Base-by-base conservation (phyloP, 2,888 invertebrate species). In the Synanthedon andrenaeformis region DNA sequence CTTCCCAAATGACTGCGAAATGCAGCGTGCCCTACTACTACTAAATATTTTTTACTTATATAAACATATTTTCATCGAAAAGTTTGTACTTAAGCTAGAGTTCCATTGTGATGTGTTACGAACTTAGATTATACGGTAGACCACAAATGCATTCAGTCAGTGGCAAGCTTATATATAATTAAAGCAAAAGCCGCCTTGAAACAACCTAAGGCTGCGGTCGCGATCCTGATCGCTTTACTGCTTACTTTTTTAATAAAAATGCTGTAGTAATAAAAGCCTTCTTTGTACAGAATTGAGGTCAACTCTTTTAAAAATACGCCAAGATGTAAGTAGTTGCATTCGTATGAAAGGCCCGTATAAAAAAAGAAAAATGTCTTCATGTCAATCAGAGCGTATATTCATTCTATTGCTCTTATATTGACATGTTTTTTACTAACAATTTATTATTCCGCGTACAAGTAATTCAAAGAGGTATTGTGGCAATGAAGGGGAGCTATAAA, bases 21-120 rank as follows among this genome's bases (percentile, higher is more conserved):
- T 5, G 17, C 17, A 17, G 17, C 17, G 17, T 17, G 17, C 17
- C 17, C 17, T 17, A 23, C 5, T 5, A 4, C 23, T 23, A 23
- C 23, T 23, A 23, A n/a, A 23, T 1, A 4, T 23, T 23, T 23
- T 23, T 23, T 10, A 35, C 35, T 10, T 35, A 8, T 8, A 35
- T 23, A 23, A 23, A 35, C 35, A 10, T 6, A 2, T 35, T 6
- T 35, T 35, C 35, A 35, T 35, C 2, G 64, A 71, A 64, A 64
- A 64, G 63, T 59, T 64, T 70, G 64, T 76, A 72, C 77, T 76
- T 72, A 68, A 65, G 67, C 64, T 62, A 64, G 23, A 23, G 59
- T 62, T 64, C 71, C 70, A 72, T 76, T 76, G 72, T 76, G 68
- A 65, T 67, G 64, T 66, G 64, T 64, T 23, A 45, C 14, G 45